These are phyloP conservation scores for Muricea muricata DNA, from an alignment of 92 coral and sea anemone genomes.

Conservation along the genomic window DNA sequence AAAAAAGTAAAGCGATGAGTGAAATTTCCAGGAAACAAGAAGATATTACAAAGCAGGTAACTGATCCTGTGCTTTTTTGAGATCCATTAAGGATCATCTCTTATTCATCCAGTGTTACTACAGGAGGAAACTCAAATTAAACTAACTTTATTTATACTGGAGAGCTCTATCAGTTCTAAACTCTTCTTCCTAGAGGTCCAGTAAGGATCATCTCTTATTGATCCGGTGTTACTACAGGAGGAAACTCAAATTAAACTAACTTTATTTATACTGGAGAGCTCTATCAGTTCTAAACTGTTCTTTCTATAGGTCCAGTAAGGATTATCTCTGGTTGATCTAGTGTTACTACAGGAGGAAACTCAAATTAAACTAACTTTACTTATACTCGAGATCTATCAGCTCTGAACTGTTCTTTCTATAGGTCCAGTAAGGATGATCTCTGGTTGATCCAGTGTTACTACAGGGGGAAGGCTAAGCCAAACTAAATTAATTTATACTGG, in stretches of 20 bases:
- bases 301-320: conserved; percentile 1
- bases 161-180: too few relatives aligned
- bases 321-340: neutral
- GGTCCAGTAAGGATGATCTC: neutral
- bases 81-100: too few relatives aligned
- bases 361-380: neutral
- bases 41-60: neutral
- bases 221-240: neutral
- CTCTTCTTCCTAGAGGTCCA: neutral
- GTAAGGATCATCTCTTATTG: neutral
- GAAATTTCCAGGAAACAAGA: neutral
- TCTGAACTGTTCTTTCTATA: neutral
- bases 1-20: neutral
- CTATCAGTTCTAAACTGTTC: conserved; percentile 10
- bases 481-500: neutral
- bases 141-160: too few relatives aligned
- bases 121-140: too few relatives aligned
- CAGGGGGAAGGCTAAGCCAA: neutral
- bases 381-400: neutral
- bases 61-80: too few relatives aligned
- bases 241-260: neutral
- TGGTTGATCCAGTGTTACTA: neutral
- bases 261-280: neutral
- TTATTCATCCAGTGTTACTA: too few relatives aligned
- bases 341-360: conserved; percentile 4